Conservation (phyloP, 2,888 invertebrate species). For the Fragum fragum region DNA sequence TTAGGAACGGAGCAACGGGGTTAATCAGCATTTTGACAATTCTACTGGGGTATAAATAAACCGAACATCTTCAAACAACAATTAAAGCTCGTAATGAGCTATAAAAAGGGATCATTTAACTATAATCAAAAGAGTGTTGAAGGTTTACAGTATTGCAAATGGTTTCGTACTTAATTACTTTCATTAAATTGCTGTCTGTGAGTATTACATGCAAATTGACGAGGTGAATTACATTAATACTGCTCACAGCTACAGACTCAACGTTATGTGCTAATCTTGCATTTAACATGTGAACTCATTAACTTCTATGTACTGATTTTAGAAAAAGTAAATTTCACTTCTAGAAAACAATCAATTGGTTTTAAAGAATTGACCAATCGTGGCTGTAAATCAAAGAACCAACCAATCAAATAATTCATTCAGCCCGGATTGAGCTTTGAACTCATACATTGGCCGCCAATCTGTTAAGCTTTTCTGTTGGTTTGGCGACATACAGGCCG, state of each 20-base stretch:
- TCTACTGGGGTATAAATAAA: not conserved
- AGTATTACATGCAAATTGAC: not conserved
- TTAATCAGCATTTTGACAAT: not conserved
- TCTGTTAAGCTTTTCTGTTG: no score
- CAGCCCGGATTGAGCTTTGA: no score
- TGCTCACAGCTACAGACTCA: not conserved
- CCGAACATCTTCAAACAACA: constrained; percentile 6
- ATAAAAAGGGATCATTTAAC: constrained; percentile 1
- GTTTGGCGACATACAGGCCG: no score
- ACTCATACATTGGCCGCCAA: no score
- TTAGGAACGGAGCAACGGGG: not conserved
- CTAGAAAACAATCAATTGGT: no score
- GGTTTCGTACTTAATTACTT: constrained; percentile 6
- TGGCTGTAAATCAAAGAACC: no score
- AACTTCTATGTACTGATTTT: not conserved
- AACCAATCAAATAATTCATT: no score
- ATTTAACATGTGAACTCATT: not conserved
- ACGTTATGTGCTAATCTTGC: not conserved
- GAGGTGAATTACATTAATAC: not conserved
- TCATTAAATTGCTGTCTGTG: not conserved
- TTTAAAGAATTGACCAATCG: no score
- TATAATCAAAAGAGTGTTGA: not conserved
- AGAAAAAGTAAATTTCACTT: no score
- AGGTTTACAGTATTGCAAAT: constrained; percentile 3
- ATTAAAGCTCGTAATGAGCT: not conserved